Evolutionary conservation across 2,113 vertebrate genomes (phyloP).

Genomic region (Lamprotornis superbus): DNA sequence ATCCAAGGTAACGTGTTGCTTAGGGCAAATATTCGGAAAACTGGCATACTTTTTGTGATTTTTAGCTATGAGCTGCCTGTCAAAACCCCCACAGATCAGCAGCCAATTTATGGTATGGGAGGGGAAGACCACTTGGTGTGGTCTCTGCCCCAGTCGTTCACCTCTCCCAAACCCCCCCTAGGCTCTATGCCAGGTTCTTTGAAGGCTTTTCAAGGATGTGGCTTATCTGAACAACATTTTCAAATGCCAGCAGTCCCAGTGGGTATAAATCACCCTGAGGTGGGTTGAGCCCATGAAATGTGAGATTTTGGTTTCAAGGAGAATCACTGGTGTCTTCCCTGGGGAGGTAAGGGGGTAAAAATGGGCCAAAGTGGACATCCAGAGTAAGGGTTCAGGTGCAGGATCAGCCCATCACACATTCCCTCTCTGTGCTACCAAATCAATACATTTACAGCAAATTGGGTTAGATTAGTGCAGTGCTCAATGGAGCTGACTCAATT

Average conservation of each 20-base stretch:
- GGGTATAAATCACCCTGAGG: background rate
- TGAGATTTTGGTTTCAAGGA: background rate
- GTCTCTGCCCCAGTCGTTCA: background rate
- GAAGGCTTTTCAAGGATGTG: background rate
- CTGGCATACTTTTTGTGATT: background rate
- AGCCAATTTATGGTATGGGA: background rate
- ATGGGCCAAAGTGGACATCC: background rate
- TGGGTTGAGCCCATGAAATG: background rate
- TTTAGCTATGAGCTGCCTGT: background rate
- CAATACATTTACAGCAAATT: background rate
- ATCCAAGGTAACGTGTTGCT: background rate
- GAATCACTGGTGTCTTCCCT: background rate
- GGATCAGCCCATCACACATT: background rate
- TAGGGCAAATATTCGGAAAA: background rate
- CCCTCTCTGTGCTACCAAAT: background rate
- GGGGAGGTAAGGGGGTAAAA: background rate
- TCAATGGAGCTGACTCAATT: background rate
- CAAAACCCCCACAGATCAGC: background rate
- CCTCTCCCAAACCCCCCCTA: background rate
- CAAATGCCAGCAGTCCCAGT: background rate
- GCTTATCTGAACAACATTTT: conserved; percentile 3
- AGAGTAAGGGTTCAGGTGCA: background rate
- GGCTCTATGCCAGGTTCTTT: background rate
- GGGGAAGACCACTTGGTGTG: background rate
- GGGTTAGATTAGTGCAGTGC: background rate